Evolutionary conservation across 2,888 invertebrate species (phyloP).

Genomic region (Leptothorax acervorum): DNA sequence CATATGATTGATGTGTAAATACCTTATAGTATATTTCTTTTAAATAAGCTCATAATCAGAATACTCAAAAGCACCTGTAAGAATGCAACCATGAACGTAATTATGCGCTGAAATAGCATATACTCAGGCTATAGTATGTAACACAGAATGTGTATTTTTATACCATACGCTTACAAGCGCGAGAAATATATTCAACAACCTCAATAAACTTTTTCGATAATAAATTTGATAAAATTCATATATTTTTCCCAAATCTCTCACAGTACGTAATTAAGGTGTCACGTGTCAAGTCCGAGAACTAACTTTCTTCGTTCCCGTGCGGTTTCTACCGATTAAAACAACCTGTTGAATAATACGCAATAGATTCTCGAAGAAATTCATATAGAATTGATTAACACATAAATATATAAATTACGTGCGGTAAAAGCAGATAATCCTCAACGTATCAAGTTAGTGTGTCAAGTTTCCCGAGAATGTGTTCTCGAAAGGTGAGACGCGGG

Average conservation of each 20-base stretch:
- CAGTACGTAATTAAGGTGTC: not conserved
- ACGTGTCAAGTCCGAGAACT: not conserved
- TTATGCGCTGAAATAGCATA: not conserved
- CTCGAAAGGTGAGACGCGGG: not conserved
- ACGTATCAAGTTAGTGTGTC: not conserved
- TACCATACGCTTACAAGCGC: not conserved
- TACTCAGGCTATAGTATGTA: not conserved
- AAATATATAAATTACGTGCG: not conserved
- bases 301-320: not conserved
- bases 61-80: slow-evolving; percentile 3
- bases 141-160: not conserved
- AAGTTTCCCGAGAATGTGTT: slow-evolving; percentile 18
- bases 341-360: slow-evolving; percentile 7
- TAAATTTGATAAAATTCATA: not conserved
- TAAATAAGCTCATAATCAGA: not conserved
- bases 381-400: not conserved
- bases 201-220: not conserved
- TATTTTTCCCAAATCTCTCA: not conserved
- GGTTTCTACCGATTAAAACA: slow-evolving; percentile 14
- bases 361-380: not conserved
- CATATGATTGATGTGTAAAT: too few relatives aligned
- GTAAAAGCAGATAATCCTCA: not conserved
- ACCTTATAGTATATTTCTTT: not conserved
- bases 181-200: not conserved
- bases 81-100: slow-evolving; percentile 8